Conservation (phyloP, 2,113 vertebrate genomes). For the Morone saxatilis region DNA sequence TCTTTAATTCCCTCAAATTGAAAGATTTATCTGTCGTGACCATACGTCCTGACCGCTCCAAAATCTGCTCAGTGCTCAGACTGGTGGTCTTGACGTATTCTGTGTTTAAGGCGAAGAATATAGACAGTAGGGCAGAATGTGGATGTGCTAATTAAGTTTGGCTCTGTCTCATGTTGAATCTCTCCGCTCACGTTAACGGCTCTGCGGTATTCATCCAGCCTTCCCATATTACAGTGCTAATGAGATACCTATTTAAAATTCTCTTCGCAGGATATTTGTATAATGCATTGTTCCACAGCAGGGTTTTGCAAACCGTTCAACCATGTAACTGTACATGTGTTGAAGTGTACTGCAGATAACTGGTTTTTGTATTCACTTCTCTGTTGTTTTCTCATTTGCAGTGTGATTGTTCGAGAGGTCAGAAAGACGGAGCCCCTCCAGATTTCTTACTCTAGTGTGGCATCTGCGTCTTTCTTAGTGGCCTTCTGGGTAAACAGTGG, state of each 20-base stretch:
- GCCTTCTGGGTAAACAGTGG: constrained; percentile 15
- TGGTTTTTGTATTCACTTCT: constrained; percentile 22
- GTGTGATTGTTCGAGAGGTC: constrained; percentile 25
- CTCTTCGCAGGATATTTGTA: constrained; percentile 80
- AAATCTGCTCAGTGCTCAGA: constrained; percentile 19
- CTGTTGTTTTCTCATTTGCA: constrained; percentile 49
- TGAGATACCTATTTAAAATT: constrained; percentile 83
- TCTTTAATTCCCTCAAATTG: constrained; percentile 37
- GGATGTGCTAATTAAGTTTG: constrained; percentile 81
- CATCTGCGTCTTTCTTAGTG: constrained; percentile 20
- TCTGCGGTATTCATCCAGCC: constrained; percentile 75
- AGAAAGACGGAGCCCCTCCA: not conserved
- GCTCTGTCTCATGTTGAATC: constrained; percentile 72
- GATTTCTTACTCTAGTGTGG: constrained; percentile 7
- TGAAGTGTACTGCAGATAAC: constrained; percentile 39
- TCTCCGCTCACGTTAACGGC: constrained; percentile 73
- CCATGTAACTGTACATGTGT: constrained; percentile 59
- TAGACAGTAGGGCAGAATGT: constrained; percentile 68
- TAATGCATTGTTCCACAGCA: constrained; percentile 77
- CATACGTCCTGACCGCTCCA: not conserved
- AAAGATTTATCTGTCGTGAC: constrained; percentile 30
- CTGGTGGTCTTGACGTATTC: constrained; percentile 28
- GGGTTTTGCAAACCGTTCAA: constrained; percentile 67
- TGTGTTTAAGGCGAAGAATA: constrained; percentile 53
- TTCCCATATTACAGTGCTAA: constrained; percentile 79